Percentiles rank a stretch among this genome's conserved stretches.
These are phyloP conservation scores for Propsilocerus akamusi DNA, from an alignment of 1,140 invertebrate species.

Conservation along the genomic window DNA sequence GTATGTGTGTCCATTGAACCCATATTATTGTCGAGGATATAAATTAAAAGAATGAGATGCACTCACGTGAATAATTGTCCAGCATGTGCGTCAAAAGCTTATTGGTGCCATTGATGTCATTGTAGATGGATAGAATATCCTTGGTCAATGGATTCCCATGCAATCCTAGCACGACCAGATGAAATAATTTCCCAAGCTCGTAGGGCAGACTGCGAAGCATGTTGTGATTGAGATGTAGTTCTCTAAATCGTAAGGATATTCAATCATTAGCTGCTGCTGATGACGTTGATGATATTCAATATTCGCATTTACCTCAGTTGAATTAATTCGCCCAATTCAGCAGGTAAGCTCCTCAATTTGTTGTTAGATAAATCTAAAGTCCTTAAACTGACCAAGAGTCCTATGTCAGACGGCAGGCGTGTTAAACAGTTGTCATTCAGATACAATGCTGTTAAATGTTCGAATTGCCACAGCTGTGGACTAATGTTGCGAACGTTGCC, in stretches of 20 bases:
- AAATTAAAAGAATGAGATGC: conserved; percentile 7
- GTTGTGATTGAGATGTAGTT: conserved; percentile 88
- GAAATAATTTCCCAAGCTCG: conserved; percentile 94
- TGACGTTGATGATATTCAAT: background rate
- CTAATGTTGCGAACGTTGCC: conserved; percentile 84
- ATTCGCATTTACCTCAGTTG: conserved; percentile 50
- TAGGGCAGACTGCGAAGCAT: conserved; percentile 82
- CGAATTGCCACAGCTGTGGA: conserved; percentile 74
- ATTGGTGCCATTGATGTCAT: conserved; percentile 79
- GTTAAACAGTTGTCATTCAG: conserved; percentile 86
- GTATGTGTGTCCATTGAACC: too few species aligned
- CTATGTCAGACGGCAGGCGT: conserved; percentile 76
- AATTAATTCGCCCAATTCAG: conserved; percentile 89
- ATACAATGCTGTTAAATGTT: conserved; percentile 82
- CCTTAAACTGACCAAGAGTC: conserved; percentile 59
- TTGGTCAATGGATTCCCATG: conserved; percentile 87
- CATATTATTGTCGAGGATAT: too few species aligned
- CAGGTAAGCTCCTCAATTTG: conserved; percentile 80
- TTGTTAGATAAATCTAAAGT: conserved; percentile 86
- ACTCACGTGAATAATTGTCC: conserved; percentile 82
- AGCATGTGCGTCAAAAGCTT: conserved; percentile 87
- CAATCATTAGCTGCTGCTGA: background rate
- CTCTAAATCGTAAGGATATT: conserved; percentile 38
- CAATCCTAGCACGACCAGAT: conserved; percentile 75
- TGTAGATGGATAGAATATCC: conserved; percentile 80